A percentile compares a stretch with the other conserved stretches of the same genome.
Evolutionary conservation across 1,140 invertebrate species (phyloP).

Genomic region (Brachionus koreanus): DNA sequence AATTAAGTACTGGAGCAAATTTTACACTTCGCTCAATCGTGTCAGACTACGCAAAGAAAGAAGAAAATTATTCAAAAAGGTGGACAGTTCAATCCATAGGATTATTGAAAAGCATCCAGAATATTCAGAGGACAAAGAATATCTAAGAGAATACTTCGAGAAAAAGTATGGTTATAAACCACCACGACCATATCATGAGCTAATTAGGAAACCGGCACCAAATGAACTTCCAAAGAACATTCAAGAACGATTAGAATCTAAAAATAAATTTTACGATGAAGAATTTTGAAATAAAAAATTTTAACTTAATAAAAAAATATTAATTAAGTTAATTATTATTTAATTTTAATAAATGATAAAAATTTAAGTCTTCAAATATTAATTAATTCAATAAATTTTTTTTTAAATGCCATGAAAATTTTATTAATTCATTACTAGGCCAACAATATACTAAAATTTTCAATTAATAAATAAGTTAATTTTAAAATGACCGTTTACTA

Average conservation of each 20-base stretch:
- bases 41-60: slow-evolving; percentile 1
- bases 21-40: slow-evolving; percentile 6
- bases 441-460: too few species aligned
- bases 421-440: too few species aligned
- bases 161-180: slow-evolving; percentile 36
- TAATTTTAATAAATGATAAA: background rate
- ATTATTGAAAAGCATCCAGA: slow-evolving; percentile 13
- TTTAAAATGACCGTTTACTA: too few species aligned
- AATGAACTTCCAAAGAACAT: slow-evolving; percentile 24
- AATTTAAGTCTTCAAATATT: background rate
- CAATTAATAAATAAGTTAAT: too few species aligned
- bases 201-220: background rate
- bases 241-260: background rate
- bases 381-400: background rate
- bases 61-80: background rate
- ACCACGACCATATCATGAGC: slow-evolving; percentile 21
- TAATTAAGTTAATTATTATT: background rate
- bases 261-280: background rate
- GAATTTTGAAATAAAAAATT: slow-evolving; percentile 5
- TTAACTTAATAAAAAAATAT: background rate
- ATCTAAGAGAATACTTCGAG: slow-evolving; percentile 18
- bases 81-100: background rate
- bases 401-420: too few species aligned
- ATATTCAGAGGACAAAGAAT: background rate
- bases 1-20: slow-evolving; percentile 40